Conservation (phyloP, 2,113 vertebrate genomes). For the Papio anubis region DNA sequence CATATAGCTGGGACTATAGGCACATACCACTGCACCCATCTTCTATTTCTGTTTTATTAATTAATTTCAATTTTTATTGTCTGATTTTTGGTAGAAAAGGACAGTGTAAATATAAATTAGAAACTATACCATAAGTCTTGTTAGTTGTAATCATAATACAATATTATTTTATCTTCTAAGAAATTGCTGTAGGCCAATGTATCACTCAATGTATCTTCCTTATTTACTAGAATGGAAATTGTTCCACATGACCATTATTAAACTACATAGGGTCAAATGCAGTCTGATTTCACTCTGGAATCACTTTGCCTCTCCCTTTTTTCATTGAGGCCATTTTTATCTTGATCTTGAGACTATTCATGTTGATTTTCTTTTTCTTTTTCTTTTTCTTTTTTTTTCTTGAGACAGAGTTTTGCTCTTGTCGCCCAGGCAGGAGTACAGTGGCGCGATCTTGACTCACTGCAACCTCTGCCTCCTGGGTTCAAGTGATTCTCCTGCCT, state of each 20-base stretch:
- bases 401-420: too few relatives aligned
- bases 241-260: not conserved
- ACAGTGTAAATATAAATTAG: not conserved
- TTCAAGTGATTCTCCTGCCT: too few relatives aligned
- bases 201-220: not conserved
- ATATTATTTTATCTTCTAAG: not conserved
- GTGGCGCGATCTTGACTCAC: too few relatives aligned
- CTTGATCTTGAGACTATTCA: not conserved
- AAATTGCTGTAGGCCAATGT: not conserved
- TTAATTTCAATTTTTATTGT: not conserved
- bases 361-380: too few relatives aligned
- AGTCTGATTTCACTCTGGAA: not conserved
- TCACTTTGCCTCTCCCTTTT: not conserved
- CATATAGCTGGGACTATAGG: too few relatives aligned
- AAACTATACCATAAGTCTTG: not conserved
- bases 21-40: too few relatives aligned
- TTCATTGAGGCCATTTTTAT: not conserved
- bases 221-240: not conserved
- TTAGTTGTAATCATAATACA: not conserved
- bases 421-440: too few relatives aligned
- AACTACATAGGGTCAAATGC: not conserved
- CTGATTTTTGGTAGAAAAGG: not conserved
- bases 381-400: too few relatives aligned
- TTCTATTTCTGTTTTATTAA: not conserved
- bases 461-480: too few relatives aligned